A percentile compares a stretch with the other conserved stretches of the same genome.
Evolutionary conservation across 2,797 vertebrate species (phyloP).

Genomic region (Chelidonichthys spinosus): DNA sequence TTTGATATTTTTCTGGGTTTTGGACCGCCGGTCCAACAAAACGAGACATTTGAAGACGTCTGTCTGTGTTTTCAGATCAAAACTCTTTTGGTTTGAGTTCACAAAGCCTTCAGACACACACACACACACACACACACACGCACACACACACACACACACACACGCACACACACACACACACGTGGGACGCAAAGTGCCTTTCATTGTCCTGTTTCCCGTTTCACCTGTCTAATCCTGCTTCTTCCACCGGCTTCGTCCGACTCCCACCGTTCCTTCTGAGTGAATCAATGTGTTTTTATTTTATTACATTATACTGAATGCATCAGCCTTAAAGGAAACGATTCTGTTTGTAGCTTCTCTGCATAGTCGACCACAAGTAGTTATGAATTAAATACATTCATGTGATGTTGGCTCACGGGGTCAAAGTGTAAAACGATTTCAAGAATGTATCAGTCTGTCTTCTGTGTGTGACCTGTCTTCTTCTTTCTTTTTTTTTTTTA

Average conservation of each 20-base stretch:
- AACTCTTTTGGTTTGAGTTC: constrained; percentile 19
- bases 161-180: background rate
- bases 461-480: constrained; percentile 3
- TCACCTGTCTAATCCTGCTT: constrained; percentile 9
- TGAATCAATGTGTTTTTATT: background rate
- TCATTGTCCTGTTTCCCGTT: constrained; percentile 16
- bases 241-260: constrained; percentile 1
- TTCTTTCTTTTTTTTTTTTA: constrained; percentile 50
- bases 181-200: constrained; percentile 68
- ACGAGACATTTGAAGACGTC: background rate
- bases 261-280: background rate
- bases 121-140: too few species aligned
- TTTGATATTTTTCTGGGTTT: background rate
- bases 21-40: background rate
- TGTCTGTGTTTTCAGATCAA: background rate
- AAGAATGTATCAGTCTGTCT: constrained; percentile 51
- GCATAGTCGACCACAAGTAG: constrained; percentile 15
- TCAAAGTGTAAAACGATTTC: constrained; percentile 41
- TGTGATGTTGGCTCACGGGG: constrained; percentile 46
- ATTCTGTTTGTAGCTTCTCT: constrained; percentile 1
- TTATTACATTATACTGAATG: background rate
- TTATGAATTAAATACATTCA: constrained; percentile 32
- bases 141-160: background rate
- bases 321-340: constrained; percentile 65
- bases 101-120: constrained; percentile 46